A percentile compares a stretch with the other conserved stretches of the same genome.
Conservation (phyloP, 2,113 vertebrate species). For the Trogon melanurus region DNA sequence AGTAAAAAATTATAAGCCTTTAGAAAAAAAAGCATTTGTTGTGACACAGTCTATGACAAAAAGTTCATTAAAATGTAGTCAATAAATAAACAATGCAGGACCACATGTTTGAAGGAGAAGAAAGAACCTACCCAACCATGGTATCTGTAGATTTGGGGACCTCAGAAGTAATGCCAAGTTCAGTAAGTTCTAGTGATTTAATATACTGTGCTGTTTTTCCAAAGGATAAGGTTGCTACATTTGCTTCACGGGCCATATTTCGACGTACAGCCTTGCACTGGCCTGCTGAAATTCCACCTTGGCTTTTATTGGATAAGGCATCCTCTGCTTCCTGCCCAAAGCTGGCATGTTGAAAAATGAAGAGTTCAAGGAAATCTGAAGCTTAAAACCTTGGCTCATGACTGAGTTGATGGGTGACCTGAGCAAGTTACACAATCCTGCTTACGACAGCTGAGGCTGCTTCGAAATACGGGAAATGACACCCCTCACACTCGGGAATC, state of each 20-base stretch:
- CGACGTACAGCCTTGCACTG: neutral
- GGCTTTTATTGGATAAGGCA: slow-evolving; percentile 4
- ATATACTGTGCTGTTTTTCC: neutral
- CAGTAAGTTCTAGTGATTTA: neutral
- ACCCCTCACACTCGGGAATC: neutral
- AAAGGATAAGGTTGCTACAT: neutral
- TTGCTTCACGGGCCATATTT: neutral
- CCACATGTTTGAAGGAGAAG: neutral
- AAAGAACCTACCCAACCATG: neutral
- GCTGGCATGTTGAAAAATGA: slow-evolving; percentile 18
- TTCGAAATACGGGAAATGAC: neutral
- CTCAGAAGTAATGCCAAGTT: neutral
- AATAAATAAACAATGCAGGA: neutral
- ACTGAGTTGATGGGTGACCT: neutral
- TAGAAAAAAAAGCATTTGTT: neutral
- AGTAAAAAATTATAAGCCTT: neutral
- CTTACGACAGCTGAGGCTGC: neutral
- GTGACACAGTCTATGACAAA: neutral
- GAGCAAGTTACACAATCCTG: slow-evolving; percentile 11
- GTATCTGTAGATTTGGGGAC: neutral
- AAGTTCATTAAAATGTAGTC: neutral
- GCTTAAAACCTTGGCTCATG: neutral
- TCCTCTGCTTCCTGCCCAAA: neutral
- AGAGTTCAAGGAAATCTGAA: slow-evolving; percentile 17
- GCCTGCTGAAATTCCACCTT: neutral